Conservation (phyloP, 2,888 invertebrate genomes). For the Harpalus rufipes region DNA sequence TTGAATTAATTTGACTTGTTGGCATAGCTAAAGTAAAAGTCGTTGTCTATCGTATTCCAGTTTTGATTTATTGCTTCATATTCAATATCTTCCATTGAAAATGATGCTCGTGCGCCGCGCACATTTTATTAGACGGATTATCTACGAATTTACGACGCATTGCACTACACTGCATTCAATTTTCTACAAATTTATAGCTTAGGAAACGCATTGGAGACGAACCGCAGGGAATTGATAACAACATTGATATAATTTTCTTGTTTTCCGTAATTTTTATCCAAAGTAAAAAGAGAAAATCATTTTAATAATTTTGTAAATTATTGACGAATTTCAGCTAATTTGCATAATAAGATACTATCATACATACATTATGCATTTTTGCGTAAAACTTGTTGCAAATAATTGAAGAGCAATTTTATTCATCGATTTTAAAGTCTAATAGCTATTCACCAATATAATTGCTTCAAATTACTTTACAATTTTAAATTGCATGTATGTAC, state of each 20-base stretch:
- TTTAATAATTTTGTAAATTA: background rate
- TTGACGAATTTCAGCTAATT: background rate
- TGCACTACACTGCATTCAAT: constrained; percentile 23
- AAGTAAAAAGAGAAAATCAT: background rate
- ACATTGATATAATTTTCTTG: background rate
- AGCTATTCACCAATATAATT: constrained; percentile 1
- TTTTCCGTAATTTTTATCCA: background rate
- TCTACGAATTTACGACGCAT: constrained; percentile 17
- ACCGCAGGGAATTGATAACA: background rate
- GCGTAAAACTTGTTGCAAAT: background rate
- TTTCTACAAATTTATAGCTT: constrained; percentile 39
- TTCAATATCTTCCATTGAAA: constrained; percentile 30
- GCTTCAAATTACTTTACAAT: constrained; percentile 21
- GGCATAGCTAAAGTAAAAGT: constrained; percentile 38
- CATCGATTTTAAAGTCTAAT: constrained; percentile 39
- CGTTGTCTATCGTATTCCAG: constrained; percentile 31
- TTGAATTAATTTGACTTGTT: constrained; percentile 13
- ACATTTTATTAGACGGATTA: constrained; percentile 41
- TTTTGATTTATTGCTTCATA: constrained; percentile 34
- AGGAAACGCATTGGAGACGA: background rate
- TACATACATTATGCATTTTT: constrained; percentile 27
- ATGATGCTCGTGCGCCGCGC: constrained; percentile 7
- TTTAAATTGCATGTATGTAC: constrained; percentile 43
- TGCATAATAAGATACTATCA: constrained; percentile 4
- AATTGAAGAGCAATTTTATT: constrained; percentile 15